phyloP scores from a whole-genome alignment of 2,888 invertebrate genomes.

The Scaptodrosophila latifasciaeformis region DNA sequence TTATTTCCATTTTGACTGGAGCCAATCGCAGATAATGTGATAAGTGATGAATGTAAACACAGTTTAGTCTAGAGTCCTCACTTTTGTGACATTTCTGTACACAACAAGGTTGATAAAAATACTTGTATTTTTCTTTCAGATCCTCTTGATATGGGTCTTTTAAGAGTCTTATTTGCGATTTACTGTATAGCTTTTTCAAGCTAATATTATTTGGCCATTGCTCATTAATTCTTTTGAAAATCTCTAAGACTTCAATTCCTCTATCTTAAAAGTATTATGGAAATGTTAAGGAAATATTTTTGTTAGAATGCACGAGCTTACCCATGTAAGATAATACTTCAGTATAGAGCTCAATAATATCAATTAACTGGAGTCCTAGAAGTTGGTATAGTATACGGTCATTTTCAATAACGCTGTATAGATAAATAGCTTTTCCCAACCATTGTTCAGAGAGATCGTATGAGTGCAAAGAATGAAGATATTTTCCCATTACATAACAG shows the following conservation, averaged over 20 bases:
- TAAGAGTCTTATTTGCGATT: no score
- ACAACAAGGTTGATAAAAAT: no score
- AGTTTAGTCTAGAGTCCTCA: no score
- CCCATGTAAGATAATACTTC: neutral
- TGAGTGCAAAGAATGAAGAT: no score
- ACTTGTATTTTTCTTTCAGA: no score
- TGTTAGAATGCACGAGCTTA: no score
- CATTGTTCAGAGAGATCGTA: neutral
- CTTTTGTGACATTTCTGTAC: no score
- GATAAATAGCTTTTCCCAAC: neutral
- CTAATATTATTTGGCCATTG: neutral
- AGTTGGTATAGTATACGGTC: neutral
- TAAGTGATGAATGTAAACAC: no score
- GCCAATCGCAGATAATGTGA: slow-evolving; percentile 34
- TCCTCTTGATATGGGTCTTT: no score
- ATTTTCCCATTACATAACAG: neutral
- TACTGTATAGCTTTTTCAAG: no score
- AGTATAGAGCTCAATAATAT: neutral
- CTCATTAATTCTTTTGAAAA: neutral
- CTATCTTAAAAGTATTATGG: neutral
- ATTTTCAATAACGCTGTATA: neutral
- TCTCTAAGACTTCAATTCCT: neutral
- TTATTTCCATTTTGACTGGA: slow-evolving; percentile 56
- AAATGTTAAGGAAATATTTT: no score
- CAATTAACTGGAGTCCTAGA: neutral